Percentiles rank a stretch among this genome's conserved stretches.
Conservation (phyloP, 2,797 vertebrate species). For the Dendrocincla fuliginosa region DNA sequence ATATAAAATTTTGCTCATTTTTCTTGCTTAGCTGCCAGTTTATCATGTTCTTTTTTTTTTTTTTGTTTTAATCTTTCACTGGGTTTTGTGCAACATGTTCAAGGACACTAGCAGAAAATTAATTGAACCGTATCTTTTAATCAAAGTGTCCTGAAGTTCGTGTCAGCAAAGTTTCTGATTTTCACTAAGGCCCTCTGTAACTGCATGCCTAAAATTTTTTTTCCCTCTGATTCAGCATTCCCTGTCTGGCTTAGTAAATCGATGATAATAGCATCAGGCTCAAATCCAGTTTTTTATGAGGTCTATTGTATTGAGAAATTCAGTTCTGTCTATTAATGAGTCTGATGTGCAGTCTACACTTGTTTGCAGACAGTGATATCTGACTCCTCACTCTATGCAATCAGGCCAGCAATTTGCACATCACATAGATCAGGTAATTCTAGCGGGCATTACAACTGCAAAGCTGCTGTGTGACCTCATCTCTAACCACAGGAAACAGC, state of each 20-base stretch:
- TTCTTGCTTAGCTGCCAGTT: neutral
- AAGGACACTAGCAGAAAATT: constrained; percentile 11
- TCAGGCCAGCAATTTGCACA: neutral
- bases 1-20: neutral
- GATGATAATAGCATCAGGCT: constrained; percentile 3
- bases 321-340: neutral
- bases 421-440: neutral
- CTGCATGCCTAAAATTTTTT: neutral
- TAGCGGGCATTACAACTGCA: neutral
- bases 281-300: neutral
- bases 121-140: neutral
- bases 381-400: neutral
- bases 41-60: neutral
- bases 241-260: neutral
- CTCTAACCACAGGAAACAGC: neutral
- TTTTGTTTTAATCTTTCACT: neutral
- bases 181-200: neutral
- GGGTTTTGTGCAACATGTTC: neutral
- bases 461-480: neutral
- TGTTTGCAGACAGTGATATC: neutral
- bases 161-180: neutral
- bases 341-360: neutral
- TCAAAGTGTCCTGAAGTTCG: neutral
- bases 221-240: neutral
- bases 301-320: neutral